Evolutionary conservation across 2,888 invertebrate genomes (phyloP), one percentile per base, ranked within the genome.

Genomic region (Drosophila kambysellisi): DNA sequence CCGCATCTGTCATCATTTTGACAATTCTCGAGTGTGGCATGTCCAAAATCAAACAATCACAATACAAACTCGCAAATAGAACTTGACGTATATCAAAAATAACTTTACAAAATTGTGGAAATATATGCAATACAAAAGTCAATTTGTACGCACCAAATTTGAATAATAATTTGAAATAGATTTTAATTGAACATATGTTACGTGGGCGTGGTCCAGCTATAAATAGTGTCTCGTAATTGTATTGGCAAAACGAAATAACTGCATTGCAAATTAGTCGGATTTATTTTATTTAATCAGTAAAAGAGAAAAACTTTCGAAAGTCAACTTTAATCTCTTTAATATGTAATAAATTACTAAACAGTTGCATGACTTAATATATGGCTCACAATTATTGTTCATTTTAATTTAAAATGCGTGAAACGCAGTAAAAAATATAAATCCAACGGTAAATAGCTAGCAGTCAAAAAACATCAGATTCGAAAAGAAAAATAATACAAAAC

Each of bases 1-100:
- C 82, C 83, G 88, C 74, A 87, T 87, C 85, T 85, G 85, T 89
- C 89, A 82, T 79, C 68, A 67, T 60, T 74, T 81, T 73, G 79
- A 87, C 76, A 73, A 64, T 54, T 30, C 67, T 79, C 51, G 54
- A 82, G 79, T 74, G 72, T 37, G 60, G 62, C 70, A 66, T 86
- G 89, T 78, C 76, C 78, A 73, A 70, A 82, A 7, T 56, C n/a
- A 39, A n/a, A 29, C 12, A 46, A 70, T 41, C 50, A 65, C 63
- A 63, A 61, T 39, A 50, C 59, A 71, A 80, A 59, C 43, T 54
- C 48, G 56, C 60, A 61, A 62, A 69, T 57, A 65, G 68, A 61
- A 81, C 50, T 79, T 62, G 63, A 71, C 57, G 67, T 20, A 25
- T 65, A 62, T 61, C 39, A 82, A 60, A 73, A 73, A 81, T 62